Base-by-base conservation (phyloP, 2,113 vertebrate genomes). In the Collichthys lucidus region DNA sequence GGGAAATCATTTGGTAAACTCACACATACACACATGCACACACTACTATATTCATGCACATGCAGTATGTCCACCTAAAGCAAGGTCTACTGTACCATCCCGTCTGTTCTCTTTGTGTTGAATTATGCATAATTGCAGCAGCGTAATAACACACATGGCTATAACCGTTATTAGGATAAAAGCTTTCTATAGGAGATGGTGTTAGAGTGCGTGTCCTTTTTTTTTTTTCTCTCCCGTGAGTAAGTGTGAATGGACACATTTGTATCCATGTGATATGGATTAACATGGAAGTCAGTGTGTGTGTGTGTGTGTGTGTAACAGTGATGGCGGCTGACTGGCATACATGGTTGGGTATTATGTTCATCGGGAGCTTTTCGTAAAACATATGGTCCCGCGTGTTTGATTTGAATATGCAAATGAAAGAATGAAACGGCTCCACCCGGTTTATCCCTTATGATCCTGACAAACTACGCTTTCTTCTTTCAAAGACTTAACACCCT, bases 381-480 rank as follows among this genome's bases (percentile, higher is more conserved):
- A 94, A 92, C 94, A 94, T 94, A 93, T 93, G 94, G 90, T 84
- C 82, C 8, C 84, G 53, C 89, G 83, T 92, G 93, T 92, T 94
- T 95, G 91, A 93, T 95, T 89, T 86, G 83, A 94, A 94, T 92
- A 96, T 94, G 91, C 89, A 94, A 94, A 96, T 88, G 16, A 57
- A 57, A 5, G 68, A 76, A 88, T 73, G 80, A 11, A 65, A 53
- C 0, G 6, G 60, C 67, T 74, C 56, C 56, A 62, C 55, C 49
- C 24, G 42, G 22, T 79, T 68, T 42, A 68, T 63, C 77, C 35
- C 14, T 70, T 11, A 40, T 57, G 19, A 65, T 62, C 31, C 77
- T 49, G 50, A 79, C 42, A 53, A 59, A 69, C n/a, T 50, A 35
- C 16, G 11, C 35, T 24, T 59, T 78, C 11, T 40, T 75, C 44